Conservation (phyloP, 2,888 invertebrate species). For the Ferdinandea cuprea region DNA sequence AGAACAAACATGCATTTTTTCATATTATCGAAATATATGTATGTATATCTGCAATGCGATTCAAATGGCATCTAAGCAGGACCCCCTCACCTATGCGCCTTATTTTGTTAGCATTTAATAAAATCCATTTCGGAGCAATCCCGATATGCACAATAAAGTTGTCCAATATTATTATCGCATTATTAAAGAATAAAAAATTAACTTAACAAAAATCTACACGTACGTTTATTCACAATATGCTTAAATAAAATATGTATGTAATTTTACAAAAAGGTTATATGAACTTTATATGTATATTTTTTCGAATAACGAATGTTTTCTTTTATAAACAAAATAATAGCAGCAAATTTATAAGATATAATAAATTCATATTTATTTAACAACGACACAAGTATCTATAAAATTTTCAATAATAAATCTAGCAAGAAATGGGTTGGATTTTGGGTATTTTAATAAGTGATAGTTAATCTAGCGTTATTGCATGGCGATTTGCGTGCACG, state of each 20-base stretch:
- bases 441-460: conserved; percentile 43
- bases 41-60: too few species aligned
- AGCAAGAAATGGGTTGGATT: conserved; percentile 67
- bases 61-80: too few species aligned
- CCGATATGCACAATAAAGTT: too few species aligned
- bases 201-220: conserved; percentile 68
- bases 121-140: too few species aligned
- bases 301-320: conserved; percentile 46
- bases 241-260: conserved; percentile 59
- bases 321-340: conserved; percentile 43
- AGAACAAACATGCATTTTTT: too few species aligned
- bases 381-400: conserved; percentile 59
- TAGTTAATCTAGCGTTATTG: conserved; percentile 60
- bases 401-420: conserved; percentile 45
- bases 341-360: conserved; percentile 63
- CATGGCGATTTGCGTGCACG: conserved; percentile 62
- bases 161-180: too few species aligned
- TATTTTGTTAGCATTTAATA: too few species aligned
- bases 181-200: conserved; percentile 6
- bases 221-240: conserved; percentile 69
- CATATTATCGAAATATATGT: too few species aligned
- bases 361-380: conserved; percentile 71
- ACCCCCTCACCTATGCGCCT: too few species aligned
- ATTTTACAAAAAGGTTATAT: conserved; percentile 64
- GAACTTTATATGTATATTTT: conserved; percentile 48